phyloP scores from a whole-genome alignment of 1,140 invertebrate genomes.

The Arctopsyche grandis region DNA sequence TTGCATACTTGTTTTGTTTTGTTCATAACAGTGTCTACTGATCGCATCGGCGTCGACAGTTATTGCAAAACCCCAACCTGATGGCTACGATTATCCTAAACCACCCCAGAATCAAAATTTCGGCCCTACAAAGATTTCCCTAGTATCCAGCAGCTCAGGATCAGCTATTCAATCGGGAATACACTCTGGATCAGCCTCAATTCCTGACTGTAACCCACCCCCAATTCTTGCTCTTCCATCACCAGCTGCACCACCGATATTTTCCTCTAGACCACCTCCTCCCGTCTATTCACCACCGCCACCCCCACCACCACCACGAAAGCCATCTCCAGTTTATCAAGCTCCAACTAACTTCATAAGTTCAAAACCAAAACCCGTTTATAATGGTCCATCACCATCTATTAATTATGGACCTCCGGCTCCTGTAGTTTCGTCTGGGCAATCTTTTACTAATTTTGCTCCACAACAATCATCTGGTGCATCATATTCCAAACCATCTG shows the following conservation, averaged over 20 bases:
- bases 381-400: neutral
- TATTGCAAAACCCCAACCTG: slow-evolving; percentile 20
- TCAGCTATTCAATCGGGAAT: neutral
- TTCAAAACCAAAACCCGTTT: neutral
- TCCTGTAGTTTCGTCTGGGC: neutral
- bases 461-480: neutral
- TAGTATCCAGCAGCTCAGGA: neutral
- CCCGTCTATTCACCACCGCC: neutral
- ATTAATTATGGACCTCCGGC: neutral
- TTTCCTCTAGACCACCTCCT: neutral
- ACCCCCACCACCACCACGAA: neutral
- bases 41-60: slow-evolving; percentile 21
- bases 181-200: neutral
- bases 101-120: neutral
- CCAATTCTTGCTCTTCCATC: neutral
- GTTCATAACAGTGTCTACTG: slow-evolving; percentile 31
- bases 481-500: neutral
- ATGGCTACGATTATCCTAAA: slow-evolving; percentile 44
- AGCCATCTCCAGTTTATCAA: slow-evolving; percentile 21
- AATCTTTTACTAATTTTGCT: neutral
- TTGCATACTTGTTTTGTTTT: neutral
- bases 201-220: slow-evolving; percentile 4
- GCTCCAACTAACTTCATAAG: neutral
- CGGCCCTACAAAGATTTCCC: neutral
- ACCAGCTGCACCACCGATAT: neutral